Evolutionary conservation across 2,888 invertebrate genomes (phyloP).

Genomic region (Homarus gammarus): DNA sequence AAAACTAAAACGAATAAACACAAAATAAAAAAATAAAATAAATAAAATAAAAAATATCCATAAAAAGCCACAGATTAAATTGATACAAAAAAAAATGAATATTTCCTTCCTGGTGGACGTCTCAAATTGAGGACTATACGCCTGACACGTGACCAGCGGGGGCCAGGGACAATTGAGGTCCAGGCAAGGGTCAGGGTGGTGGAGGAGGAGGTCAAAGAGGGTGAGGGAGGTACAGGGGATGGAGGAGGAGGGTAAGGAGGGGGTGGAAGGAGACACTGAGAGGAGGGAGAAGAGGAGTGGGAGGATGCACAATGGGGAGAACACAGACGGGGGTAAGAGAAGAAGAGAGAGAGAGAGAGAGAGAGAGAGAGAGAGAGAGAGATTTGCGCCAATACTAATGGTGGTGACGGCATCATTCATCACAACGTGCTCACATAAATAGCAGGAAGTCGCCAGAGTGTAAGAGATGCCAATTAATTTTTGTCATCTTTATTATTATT

Average conservation of each 20-base stretch:
- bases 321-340: not conserved
- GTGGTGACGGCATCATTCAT: constrained; percentile 12
- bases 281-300: not conserved
- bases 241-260: not conserved
- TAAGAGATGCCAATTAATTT: not conserved
- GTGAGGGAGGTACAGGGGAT: not conserved
- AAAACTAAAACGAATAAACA: too few species aligned
- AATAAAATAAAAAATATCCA: too few species aligned
- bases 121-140: too few species aligned
- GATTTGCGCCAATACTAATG: not conserved
- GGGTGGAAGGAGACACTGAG: not conserved
- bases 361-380: not conserved
- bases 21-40: too few species aligned
- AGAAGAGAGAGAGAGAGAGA: not conserved
- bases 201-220: too few species aligned
- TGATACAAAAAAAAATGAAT: too few species aligned
- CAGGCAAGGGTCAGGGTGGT: too few species aligned
- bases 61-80: too few species aligned
- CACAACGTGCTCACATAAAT: not conserved
- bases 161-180: too few species aligned
- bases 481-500: too few species aligned
- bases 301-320: not conserved
- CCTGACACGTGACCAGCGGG: too few species aligned
- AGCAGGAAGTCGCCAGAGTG: not conserved
- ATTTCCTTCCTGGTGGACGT: too few species aligned